These are phyloP conservation scores for Catharus fuscescens DNA, from an alignment of 2,113 vertebrate species.

Conservation along the genomic window DNA sequence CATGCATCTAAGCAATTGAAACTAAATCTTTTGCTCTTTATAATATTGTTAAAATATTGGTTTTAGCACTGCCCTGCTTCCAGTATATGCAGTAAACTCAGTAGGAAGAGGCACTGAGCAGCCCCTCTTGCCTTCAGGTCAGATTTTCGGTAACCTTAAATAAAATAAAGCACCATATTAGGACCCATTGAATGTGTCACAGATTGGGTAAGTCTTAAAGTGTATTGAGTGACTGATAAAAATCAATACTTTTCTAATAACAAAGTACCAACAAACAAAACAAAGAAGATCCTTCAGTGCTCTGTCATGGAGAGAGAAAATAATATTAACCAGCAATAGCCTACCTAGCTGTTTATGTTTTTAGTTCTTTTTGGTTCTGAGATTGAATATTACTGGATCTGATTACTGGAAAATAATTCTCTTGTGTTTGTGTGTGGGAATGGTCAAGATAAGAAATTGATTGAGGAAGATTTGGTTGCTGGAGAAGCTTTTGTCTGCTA, in stretches of 20 bases:
- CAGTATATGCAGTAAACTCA: neutral
- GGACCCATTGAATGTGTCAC: neutral
- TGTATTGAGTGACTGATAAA: neutral
- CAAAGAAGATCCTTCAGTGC: neutral
- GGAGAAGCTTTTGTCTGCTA: neutral
- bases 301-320: neutral
- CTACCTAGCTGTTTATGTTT: neutral
- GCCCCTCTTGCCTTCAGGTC: neutral
- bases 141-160: neutral
- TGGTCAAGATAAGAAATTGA: neutral
- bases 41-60: no score
- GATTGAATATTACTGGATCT: neutral
- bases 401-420: neutral
- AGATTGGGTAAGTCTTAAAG: neutral
- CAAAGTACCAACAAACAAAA: neutral
- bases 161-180: neutral
- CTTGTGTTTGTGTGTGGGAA: neutral
- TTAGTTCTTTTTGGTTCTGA: neutral
- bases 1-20: neutral
- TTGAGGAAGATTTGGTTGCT: neutral
- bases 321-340: neutral
- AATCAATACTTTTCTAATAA: neutral
- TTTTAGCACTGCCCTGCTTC: neutral
- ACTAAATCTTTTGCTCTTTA: neutral
- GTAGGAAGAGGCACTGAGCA: neutral